phyloP scores from a whole-genome alignment of 1,140 invertebrate genomes.

The Drosophila pandora region DNA sequence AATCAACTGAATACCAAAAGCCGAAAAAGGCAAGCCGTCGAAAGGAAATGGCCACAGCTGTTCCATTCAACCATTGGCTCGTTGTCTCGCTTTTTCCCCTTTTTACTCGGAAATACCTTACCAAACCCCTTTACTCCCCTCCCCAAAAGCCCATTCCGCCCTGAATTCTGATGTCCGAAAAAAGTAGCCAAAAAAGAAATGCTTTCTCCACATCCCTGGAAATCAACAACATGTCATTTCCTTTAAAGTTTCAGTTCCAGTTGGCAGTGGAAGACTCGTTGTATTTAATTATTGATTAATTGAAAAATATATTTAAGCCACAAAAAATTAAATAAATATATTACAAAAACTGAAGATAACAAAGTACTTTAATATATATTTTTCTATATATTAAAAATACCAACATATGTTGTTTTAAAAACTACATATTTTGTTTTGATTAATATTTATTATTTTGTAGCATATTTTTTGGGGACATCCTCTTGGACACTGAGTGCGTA shows the following conservation, averaged over 20 bases:
- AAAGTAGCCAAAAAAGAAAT: not conserved
- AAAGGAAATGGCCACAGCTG: conserved; percentile 80
- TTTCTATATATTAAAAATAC: too few relatives aligned
- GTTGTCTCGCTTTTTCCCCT: conserved; percentile 51
- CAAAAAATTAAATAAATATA: not conserved
- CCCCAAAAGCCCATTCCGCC: not conserved
- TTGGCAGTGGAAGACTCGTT: conserved; percentile 54
- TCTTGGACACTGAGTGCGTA: conserved; percentile 22
- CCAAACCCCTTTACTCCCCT: not conserved
- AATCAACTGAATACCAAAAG: conserved; percentile 36
- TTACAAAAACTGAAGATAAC: not conserved
- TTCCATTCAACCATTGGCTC: conserved; percentile 62
- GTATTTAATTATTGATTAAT: conserved; percentile 4
- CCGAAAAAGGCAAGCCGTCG: conserved; percentile 35
- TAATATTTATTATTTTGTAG: conserved; percentile 74
- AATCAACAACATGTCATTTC: conserved; percentile 51
- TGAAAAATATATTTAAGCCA: not conserved
- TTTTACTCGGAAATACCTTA: not conserved
- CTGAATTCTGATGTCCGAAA: not conserved
- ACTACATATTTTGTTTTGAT: conserved; percentile 50
- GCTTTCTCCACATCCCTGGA: not conserved
- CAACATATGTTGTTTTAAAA: too few relatives aligned
- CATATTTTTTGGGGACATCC: conserved; percentile 53
- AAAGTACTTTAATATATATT: too few relatives aligned
- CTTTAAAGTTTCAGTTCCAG: conserved; percentile 76